Evolutionary conservation across 2,797 vertebrate genomes (phyloP), one percentile per base, ranked within the genome.

Genomic region (Helostoma temminkii): DNA sequence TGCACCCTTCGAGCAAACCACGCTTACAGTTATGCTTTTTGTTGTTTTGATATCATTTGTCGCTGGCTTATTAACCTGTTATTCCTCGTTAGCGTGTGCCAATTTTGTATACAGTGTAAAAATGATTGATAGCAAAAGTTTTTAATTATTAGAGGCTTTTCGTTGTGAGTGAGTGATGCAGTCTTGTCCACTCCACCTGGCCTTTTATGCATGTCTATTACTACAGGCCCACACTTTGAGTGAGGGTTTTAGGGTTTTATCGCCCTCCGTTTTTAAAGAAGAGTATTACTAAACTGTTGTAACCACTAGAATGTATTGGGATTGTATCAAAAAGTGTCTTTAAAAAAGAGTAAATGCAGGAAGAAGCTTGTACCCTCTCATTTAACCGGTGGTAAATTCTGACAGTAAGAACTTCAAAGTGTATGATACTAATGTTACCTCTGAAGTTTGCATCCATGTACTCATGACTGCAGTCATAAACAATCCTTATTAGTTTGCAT

Each of bases 281-380:
- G 55, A 74, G 59, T 85, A 80, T 85, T 80, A 83, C 71, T 85
- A 81, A 86, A 89, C 69, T 77, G 77, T 91, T 91, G 91, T 96
- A 96, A 96, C 93, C 93, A 94, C 93, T 95, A 94, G 94, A 94
- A 95, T 95, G 93, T 95, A 94, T 92, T 93, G 82, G 87, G 86
- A 93, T 93, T 85, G 89, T 93, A 91, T 94, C 63, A 60, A 79
- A n/a, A 84, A 77, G 88, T 94, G 92, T 95, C 91, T 95, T 93
- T 66, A 15, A 37, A 37, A 37, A 87, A 55, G 48, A 59, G 55
- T 81, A 87, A 94, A 94, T 90, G 91, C 92, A 85, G 78, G 89
- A 89, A 87, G 80, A 79, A 58, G 64, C 45, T 39, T 89, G 74
- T 80, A 77, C 78, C 86, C 75, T 85, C 77, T 83, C 85, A 84